Evolutionary conservation across 2,888 invertebrate species (phyloP), one percentile per base, ranked within the genome.

Genomic region (Ophonus ardosiacus): DNA sequence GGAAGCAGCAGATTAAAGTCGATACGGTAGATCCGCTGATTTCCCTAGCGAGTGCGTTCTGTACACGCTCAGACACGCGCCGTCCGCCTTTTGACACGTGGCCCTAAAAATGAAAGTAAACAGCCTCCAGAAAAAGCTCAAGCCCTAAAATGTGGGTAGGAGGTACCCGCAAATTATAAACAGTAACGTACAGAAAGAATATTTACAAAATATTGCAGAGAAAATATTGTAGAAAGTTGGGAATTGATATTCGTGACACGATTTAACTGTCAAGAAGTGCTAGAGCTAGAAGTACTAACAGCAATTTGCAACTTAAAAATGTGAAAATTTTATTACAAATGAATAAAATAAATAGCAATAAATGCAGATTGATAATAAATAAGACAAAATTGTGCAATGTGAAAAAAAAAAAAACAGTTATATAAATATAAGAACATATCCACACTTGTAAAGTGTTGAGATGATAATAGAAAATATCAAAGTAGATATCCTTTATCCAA

Each of bases 41-140:
- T 81, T 81, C 81, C 81, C 81, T 38, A 61, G 81, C 38, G 81
- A 43, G 38, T 56, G 68, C 71, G 71, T 68, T 21, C 15, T 6
- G 51, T 38, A 74, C 40, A 38, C 61, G 59, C 83, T 18, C n/a
- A 10, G 59, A 40, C 74, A 83, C 61, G 43, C 74, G 59, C 74
- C 71, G 76, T 61, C 31, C 83, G 83, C 83, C 83, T 76, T 76
- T 76, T 76, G 83, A 76, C 83, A 83, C 83, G 83, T 74, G 83
- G 31, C 76, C 10, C 83, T 71, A 74, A 83, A 83, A 83, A 83
- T 17, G 59, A 76, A 76, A 83, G 83, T 83, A 83, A 83, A 83
- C 83, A 83, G 74, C 83, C 81, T 21, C 81, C 18, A 68, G 81
- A 43, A 56, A 15, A 7, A 82, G 15, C 40, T 15, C 7, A 43